A percentile compares a stretch with the other conserved stretches of the same genome.
Evolutionary conservation across 2,888 invertebrate species (phyloP).

Genomic region (Hemicrepidius hirtus): DNA sequence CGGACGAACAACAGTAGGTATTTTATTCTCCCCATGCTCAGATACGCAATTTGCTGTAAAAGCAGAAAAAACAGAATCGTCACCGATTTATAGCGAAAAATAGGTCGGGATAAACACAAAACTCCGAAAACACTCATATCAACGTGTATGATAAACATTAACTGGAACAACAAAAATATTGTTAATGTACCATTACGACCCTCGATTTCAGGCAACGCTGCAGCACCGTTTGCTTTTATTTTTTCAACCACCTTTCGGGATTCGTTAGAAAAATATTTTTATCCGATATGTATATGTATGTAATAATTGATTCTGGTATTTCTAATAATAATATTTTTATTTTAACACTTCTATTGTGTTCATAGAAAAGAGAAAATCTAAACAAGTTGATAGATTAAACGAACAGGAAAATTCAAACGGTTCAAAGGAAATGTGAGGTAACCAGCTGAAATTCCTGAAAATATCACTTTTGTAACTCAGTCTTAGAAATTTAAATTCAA

Average conservation of each 20-base stretch:
- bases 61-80: not conserved
- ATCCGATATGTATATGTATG: not conserved
- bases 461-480: no score
- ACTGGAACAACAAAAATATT: conserved; percentile 25
- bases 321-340: not conserved
- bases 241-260: not conserved
- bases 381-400: not conserved
- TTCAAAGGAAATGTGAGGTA: no score
- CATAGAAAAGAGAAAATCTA: not conserved
- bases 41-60: not conserved
- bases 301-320: no score
- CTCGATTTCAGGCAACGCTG: conserved; percentile 5
- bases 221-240: conserved; percentile 13
- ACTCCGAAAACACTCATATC: conserved; percentile 21
- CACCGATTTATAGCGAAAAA: conserved; percentile 12
- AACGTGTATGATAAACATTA: conserved; percentile 27
- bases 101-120: conserved; percentile 2
- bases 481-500: no score
- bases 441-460: no score
- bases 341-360: not conserved
- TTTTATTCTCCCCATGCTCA: not conserved
- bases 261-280: not conserved
- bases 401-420: not conserved
- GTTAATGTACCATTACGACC: conserved; percentile 27
- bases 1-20: no score